These are phyloP conservation scores for Diarsia brunnea DNA, from an alignment of 2,888 invertebrate genomes.

Conservation along the genomic window DNA sequence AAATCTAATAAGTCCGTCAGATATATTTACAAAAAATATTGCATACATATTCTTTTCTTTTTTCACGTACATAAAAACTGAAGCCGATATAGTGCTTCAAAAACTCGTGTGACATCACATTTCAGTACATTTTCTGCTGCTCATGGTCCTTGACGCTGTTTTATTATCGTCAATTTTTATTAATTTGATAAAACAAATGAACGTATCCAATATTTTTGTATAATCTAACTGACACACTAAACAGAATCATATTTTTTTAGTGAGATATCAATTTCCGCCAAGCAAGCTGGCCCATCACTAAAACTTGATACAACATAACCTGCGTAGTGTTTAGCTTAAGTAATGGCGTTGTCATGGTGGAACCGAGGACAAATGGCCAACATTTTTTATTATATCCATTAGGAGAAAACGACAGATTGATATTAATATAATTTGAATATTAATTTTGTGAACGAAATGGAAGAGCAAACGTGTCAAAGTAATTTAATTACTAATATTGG, in stretches of 20 bases:
- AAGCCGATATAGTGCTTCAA: too few relatives aligned
- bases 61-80: too few relatives aligned
- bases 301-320: conserved; percentile 43
- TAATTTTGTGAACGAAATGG: conserved; percentile 37
- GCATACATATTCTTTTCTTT: too few relatives aligned
- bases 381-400: conserved; percentile 57
- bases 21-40: too few relatives aligned
- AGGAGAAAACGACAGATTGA: conserved; percentile 40
- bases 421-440: conserved; percentile 49
- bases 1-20: too few relatives aligned
- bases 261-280: neutral
- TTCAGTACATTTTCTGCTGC: too few relatives aligned
- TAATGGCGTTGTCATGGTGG: conserved; percentile 63
- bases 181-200: too few relatives aligned
- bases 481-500: conserved; percentile 32
- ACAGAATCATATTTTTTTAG: too few relatives aligned
- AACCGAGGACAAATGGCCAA: conserved; percentile 62
- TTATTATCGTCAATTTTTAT: too few relatives aligned
- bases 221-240: neutral
- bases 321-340: conserved; percentile 65
- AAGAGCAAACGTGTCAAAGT: conserved; percentile 41
- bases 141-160: too few relatives aligned
- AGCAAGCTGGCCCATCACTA: conserved; percentile 27
- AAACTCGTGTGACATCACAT: too few relatives aligned
- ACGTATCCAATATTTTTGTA: too few relatives aligned